Evolutionary conservation across 2,797 vertebrate genomes (phyloP).

Genomic region (Danio albolineatus): DNA sequence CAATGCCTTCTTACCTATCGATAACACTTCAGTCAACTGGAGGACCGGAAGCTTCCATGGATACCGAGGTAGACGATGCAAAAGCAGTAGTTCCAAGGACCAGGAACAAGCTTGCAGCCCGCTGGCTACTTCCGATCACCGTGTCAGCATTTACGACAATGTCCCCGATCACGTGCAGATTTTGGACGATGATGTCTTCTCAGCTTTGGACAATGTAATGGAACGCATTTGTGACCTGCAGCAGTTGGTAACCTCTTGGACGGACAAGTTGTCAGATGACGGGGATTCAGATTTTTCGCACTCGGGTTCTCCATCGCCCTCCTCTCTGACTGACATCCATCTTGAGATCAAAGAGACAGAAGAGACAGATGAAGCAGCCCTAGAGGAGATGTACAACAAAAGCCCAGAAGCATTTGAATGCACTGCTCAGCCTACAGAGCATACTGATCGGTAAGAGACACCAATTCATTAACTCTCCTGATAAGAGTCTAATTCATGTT

Average conservation of each 20-base stretch:
- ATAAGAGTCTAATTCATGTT: not conserved
- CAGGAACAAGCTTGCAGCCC: slow-evolving; percentile 54
- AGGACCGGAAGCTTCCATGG: slow-evolving; percentile 88
- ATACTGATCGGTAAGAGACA: slow-evolving; percentile 44
- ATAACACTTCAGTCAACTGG: slow-evolving; percentile 83
- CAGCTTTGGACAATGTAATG: slow-evolving; percentile 84
- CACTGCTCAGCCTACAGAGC: slow-evolving; percentile 27
- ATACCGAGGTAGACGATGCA: slow-evolving; percentile 69
- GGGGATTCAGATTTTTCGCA: slow-evolving; percentile 76
- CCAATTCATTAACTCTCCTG: not conserved
- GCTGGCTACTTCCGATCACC: slow-evolving; percentile 61
- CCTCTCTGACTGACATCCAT: slow-evolving; percentile 76
- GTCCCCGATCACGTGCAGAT: slow-evolving; percentile 71
- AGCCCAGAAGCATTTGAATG: slow-evolving; percentile 42
- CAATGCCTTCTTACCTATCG: slow-evolving; percentile 63
- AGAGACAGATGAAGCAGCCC: slow-evolving; percentile 57
- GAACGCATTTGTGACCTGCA: slow-evolving; percentile 84
- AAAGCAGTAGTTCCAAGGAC: slow-evolving; percentile 61
- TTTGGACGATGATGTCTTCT: slow-evolving; percentile 82
- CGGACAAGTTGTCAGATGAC: slow-evolving; percentile 82
- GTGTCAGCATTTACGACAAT: slow-evolving; percentile 88
- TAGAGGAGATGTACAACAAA: slow-evolving; percentile 58
- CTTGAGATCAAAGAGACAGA: slow-evolving; percentile 74
- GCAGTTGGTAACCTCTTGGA: slow-evolving; percentile 84
- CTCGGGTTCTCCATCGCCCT: slow-evolving; percentile 74